Percentiles rank a stretch among this genome's conserved stretches.
phyloP scores from a whole-genome alignment of 2,113 vertebrate species.

The Puma concolor region DNA sequence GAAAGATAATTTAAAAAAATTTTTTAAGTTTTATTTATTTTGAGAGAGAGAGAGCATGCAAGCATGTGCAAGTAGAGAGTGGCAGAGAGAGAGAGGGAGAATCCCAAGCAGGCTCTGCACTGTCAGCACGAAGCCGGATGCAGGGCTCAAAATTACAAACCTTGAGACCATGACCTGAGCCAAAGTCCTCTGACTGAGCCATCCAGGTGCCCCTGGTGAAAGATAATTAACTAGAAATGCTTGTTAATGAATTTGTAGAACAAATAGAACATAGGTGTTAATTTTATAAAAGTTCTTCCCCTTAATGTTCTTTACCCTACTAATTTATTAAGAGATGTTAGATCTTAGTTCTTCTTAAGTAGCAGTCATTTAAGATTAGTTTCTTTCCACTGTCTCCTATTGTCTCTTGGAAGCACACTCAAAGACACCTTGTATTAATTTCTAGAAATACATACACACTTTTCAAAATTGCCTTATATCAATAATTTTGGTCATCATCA shows the following conservation, averaged over 20 bases:
- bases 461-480: conserved; percentile 12
- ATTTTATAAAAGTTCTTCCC: neutral
- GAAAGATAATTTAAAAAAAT: neutral
- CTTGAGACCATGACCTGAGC: too few species aligned
- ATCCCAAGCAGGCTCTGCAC: too few species aligned
- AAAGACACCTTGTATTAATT: neutral
- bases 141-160: too few species aligned
- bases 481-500: neutral
- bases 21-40: too few species aligned
- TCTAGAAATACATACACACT: neutral
- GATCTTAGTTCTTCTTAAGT: conserved; percentile 1
- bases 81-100: too few species aligned
- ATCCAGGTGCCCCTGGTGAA: neutral
- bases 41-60: too few species aligned
- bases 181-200: too few species aligned
- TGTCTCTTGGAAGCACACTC: neutral
- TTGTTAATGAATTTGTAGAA: conserved; percentile 2
- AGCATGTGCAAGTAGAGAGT: too few species aligned
- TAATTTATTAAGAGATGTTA: conserved; percentile 7
- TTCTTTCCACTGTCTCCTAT: neutral
- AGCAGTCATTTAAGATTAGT: conserved; percentile 8
- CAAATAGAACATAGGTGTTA: neutral
- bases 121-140: too few species aligned
- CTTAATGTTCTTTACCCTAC: neutral
- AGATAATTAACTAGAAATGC: conserved; percentile 21